phyloP scores from a whole-genome alignment of 2,797 vertebrate species.

The Oryzias sinensis region DNA sequence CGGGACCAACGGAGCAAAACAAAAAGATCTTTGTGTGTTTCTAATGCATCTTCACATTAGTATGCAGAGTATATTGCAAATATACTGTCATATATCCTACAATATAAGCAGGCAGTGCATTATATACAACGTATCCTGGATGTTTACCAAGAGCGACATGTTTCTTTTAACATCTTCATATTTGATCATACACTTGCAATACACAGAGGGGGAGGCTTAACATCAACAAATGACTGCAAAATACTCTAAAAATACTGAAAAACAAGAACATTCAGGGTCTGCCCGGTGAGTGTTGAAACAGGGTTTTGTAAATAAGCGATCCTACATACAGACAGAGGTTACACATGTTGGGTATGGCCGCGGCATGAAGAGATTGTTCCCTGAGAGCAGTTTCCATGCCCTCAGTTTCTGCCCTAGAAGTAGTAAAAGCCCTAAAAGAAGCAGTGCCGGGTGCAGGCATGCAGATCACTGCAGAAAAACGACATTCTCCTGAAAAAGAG shows the following conservation, averaged over 20 bases:
- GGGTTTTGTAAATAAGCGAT: conserved; percentile 49
- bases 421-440: conserved; percentile 68
- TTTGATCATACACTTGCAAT: conserved; percentile 56
- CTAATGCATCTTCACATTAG: conserved; percentile 56
- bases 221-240: conserved; percentile 65
- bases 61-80: conserved; percentile 70
- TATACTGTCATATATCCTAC: conserved; percentile 70
- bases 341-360: conserved; percentile 50
- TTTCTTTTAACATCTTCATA: conserved; percentile 58
- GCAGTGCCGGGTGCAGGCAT: conserved; percentile 76
- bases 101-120: conserved; percentile 61
- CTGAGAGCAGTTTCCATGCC: conserved; percentile 40
- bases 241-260: conserved; percentile 67
- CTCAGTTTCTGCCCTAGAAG: conserved; percentile 39
- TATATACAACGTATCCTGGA: conserved; percentile 66
- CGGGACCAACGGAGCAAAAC: conserved; percentile 32
- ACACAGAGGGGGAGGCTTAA: conserved; percentile 57
- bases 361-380: conserved; percentile 39
- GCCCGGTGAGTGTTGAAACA: conserved; percentile 67
- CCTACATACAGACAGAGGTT: conserved; percentile 45
- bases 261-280: conserved; percentile 74
- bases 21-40: conserved; percentile 28
- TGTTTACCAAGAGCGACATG: conserved; percentile 63
- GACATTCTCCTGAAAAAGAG: conserved; percentile 69
- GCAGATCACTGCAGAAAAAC: conserved; percentile 65